Evolutionary conservation across 2,113 vertebrate species (phyloP), one percentile per base, ranked within the genome.

Genomic region (Mesitornis unicolor): DNA sequence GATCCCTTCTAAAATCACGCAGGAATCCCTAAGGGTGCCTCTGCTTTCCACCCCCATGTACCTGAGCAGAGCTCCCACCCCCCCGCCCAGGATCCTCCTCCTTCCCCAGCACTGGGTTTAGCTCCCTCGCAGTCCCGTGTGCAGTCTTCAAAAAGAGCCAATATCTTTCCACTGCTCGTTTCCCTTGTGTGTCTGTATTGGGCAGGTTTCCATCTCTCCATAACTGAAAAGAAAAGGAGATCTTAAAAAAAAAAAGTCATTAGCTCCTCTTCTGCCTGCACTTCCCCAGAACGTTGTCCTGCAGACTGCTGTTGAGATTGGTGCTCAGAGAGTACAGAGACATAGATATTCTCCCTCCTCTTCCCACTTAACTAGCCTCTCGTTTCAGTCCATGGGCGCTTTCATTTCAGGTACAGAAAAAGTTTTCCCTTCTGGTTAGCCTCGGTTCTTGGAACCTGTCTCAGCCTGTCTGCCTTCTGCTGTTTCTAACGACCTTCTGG

Each of bases 151-250:
- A 28, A 84, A 82, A 47, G 61, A 79, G 75, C 81, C 74, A 67
- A 82, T 89, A 71, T 89, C 75, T 93, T 95, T 93, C 90, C 91
- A 53, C 53, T 86, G 96, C 95, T 89, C 85, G 69, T 96, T 95
- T 95, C 90, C 67, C 64, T 95, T 93, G 93, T 91, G 93, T 84
- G 50, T 76, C 88, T 87, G 86, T 51, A 33, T 48, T 10, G 57
- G 88, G 95, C 86, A 96, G 56, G 54, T 88, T 96, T 97, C 95
- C 96, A 94, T 95, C 80, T 84, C 92, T 86, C 51, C 87, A 35
- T 59, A 83, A 84, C 70, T 79, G 43, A 88, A 87, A 79, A 96
- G 79, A 92, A 86, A 95, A 90, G 84, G 82, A 94, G 84, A 70
- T 79, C 45, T 95, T 85, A 28, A n/a, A 63, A 56, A n/a, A 68